These are phyloP conservation scores for Cavia aperea DNA, from an alignment of 2,113 vertebrate genomes.

Conservation along the genomic window DNA sequence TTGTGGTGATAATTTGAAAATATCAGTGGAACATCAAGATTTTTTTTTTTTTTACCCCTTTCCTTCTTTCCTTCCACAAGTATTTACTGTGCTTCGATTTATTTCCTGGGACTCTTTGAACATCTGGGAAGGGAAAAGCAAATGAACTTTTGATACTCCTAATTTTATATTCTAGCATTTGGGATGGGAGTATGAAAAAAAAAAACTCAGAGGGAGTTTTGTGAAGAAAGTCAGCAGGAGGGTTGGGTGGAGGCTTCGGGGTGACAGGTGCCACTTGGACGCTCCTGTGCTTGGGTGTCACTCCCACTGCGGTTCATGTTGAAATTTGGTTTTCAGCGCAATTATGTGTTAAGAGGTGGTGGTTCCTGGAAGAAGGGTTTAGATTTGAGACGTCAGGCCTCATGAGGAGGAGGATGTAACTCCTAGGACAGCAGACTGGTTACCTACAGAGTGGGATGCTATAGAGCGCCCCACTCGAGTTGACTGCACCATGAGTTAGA, in stretches of 20 bases:
- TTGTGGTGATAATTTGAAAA: background rate
- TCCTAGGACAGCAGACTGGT: background rate
- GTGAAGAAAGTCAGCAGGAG: background rate
- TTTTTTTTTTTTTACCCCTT: background rate
- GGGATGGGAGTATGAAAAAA: background rate
- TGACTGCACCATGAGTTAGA: background rate
- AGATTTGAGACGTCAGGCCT: background rate
- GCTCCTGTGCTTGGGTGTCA: background rate
- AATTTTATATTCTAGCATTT: background rate
- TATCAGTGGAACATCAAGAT: background rate
- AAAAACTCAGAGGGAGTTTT: background rate
- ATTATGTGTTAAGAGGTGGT: background rate
- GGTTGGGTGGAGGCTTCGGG: background rate
- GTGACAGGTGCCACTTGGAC: no score
- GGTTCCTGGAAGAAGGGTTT: no score
- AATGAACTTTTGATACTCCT: background rate
- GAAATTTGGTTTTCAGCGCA: background rate
- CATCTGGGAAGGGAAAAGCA: background rate
- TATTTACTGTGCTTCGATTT: background rate
- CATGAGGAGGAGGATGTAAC: background rate
- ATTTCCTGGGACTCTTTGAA: conserved; percentile 19
- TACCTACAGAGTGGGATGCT: background rate
- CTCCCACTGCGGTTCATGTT: background rate
- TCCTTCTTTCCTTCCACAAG: background rate
- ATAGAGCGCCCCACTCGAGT: no score